Base-by-base conservation (phyloP, 2,797 vertebrate genomes). In the Accipiter fasciatus region DNA sequence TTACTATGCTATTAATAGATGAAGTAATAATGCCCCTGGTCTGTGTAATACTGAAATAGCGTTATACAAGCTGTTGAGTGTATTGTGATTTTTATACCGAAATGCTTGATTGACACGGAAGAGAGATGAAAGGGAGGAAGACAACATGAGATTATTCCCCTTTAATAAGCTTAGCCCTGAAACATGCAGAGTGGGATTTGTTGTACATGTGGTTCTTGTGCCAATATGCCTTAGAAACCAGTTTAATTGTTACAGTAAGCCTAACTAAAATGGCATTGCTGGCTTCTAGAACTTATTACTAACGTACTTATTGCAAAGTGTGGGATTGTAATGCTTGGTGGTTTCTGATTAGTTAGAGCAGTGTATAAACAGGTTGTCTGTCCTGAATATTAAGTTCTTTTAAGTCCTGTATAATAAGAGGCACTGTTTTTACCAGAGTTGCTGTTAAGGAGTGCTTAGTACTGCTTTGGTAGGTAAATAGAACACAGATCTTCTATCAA, bases 31-130 rank as follows among this genome's bases (percentile, higher is more conserved):
- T 15, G 46, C 4, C n/a, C 24, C 77, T 18, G 9, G 5, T 33
- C 15, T 44, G 31, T 42, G 29, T 42, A 13, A 0, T 39, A 6
- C 21, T 40, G 40, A 5, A 50, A 3, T 8, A n/a, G 28, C 1
- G 0, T 31, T 61, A 26, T 3, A 7, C 29, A 25, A 47, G n/a
- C 29, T 83, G 15, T 31, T 16, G 44, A 44, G n/a, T n/a, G 4
- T 29, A 5, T 11, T 22, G 28, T 29, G 35, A 4, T 40, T 78
- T 67, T 79, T 21, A 29, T 54, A 46, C 42, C 15, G 49, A 46
- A 57, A 4, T 35, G 24, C 19, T 67, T 13, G 15, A 15, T 4
- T 31, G 31, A 17, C 66, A 10, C 0, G 0, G 9, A 47, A 42
- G 11, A 50, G 80, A 58, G 50, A 39, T 58, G n/a, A 59, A 78